phyloP scores from a whole-genome alignment of 2,797 vertebrate species.

The Tolypeutes matacus region DNA sequence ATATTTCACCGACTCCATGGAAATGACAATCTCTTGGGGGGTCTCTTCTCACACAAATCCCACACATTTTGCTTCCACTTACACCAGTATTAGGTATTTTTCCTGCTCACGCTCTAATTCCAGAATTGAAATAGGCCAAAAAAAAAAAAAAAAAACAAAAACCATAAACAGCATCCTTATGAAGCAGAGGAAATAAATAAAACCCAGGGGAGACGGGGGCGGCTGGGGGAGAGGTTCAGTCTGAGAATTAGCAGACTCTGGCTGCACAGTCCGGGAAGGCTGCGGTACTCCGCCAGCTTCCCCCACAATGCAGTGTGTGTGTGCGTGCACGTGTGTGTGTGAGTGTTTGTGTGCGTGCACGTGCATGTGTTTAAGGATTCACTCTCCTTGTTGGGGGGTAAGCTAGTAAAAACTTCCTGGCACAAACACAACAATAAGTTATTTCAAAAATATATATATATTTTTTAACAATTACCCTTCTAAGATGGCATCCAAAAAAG shows the following conservation, averaged over 20 bases:
- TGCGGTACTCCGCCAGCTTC: accelerated
- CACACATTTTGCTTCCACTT: accelerated
- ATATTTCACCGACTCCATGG: accelerated
- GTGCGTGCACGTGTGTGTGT: accelerated
- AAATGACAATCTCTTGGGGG: accelerated
- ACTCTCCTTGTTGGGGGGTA: accelerated
- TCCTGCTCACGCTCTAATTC: not conserved
- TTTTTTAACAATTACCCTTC: not conserved
- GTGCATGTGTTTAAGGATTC: accelerated
- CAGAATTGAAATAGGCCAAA: not conserved
- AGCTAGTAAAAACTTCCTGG: not conserved
- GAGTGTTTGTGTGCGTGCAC: accelerated
- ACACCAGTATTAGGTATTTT: not conserved
- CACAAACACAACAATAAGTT: not conserved
- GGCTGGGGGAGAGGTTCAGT: no score
- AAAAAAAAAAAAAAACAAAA: no score
- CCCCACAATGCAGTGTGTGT: accelerated
- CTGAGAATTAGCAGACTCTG: no score
- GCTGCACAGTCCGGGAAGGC: no score
- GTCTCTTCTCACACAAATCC: accelerated
- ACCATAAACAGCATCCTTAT: not conserved
- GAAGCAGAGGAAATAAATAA: not conserved
- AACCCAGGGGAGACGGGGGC: accelerated
- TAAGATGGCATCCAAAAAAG: not conserved
- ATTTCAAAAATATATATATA: not conserved